These are phyloP conservation scores for Acanthis flammea DNA, from an alignment of 2,797 vertebrate genomes.

Conservation along the genomic window DNA sequence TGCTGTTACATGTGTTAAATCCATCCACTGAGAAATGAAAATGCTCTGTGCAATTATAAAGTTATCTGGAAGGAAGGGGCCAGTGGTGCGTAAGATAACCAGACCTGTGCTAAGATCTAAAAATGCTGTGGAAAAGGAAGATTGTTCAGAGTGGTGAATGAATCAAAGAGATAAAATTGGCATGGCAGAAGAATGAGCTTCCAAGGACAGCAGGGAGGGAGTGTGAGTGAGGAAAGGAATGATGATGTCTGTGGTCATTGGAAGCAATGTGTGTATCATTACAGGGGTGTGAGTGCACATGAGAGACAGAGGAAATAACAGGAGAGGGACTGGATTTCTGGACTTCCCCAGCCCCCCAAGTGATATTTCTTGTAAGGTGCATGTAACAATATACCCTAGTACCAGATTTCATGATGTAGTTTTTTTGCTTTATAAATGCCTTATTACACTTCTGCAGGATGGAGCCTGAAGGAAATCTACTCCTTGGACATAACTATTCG, in stretches of 20 bases:
- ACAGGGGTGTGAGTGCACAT: accelerated
- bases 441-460: neutral
- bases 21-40: neutral
- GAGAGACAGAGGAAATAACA: neutral
- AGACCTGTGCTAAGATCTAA: neutral
- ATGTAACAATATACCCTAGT: neutral
- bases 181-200: neutral
- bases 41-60: neutral
- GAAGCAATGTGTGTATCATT: neutral
- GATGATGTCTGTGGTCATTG: neutral
- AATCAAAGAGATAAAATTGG: neutral
- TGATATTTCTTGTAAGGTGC: neutral
- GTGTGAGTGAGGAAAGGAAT: neutral
- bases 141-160: neutral
- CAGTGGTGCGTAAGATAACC: neutral
- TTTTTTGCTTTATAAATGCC: neutral
- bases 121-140: neutral
- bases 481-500: neutral
- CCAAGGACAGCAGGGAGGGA: neutral
- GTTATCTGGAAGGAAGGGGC: neutral
- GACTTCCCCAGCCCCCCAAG: accelerated
- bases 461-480: neutral
- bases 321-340: too few relatives aligned
- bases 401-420: neutral
- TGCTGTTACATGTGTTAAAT: neutral